Evolutionary conservation across 2,888 invertebrate species (phyloP), one percentile per base, ranked within the genome.

Genomic region (Clivina fossor): DNA sequence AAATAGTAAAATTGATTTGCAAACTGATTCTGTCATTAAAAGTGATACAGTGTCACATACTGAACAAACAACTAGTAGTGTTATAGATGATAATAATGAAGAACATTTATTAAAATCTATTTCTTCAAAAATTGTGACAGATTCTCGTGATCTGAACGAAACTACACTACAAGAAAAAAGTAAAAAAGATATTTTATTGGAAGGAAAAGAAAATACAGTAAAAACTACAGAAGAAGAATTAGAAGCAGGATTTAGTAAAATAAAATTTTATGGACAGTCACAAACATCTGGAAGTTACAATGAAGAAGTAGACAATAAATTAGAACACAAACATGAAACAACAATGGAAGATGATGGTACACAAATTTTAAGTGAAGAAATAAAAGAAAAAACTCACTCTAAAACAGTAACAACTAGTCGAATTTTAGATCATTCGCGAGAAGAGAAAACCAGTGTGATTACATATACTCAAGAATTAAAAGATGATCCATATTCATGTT

Each of bases 341-440:
- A 69, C 63, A 61, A 58, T 63, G 11, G 57, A 56, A 15, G 66
- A 64, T 9, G 69, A 68, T 55, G 64, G 65, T 5, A 59, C 54
- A 22, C 49, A 55, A 40, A 28, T 40, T 16, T 38, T 32, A 9
- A 55, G 47, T 47, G 41, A 59, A 50, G 63, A 62, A 59, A 62
- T 64, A 48, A 46, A 62, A 38, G 63, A 63, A 59, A 64, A 66
- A 24, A 60, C 57, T 22, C 63, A 60, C 7, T 55, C 61, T 9
- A 61, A 63, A 63, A 43, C 59, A 59, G 24, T 61, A 43, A 47
- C 40, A 40, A 40, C 46, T 20, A 61, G 57, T 30, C 57, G 56
- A 22, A 32, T 51, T 18, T 48, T 55, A 7, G 60, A 59, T 40
- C 59, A 59, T 53, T 58, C 58, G 54, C 56, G 37, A 5, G 55